Evolutionary conservation across 2,888 invertebrate species (phyloP).

Genomic region (Trisateles emortualis): DNA sequence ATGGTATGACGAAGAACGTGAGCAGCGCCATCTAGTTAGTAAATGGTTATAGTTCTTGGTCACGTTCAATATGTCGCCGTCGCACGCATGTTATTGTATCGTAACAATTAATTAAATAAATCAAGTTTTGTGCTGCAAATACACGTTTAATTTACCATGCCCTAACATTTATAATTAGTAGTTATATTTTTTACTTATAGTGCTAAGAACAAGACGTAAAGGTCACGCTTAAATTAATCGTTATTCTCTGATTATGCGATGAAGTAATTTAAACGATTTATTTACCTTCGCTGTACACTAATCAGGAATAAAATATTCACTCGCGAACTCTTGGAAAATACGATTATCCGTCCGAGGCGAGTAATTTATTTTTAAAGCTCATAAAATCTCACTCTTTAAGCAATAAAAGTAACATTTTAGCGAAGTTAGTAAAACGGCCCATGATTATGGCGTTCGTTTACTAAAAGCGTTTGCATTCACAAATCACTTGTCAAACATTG

Average conservation of each 20-base stretch:
- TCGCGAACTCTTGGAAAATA: constrained; percentile 69
- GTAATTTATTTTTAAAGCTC: constrained; percentile 84
- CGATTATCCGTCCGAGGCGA: constrained; percentile 70
- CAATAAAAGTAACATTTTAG: constrained; percentile 84
- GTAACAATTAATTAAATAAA: too few relatives aligned
- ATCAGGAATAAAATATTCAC: constrained; percentile 77
- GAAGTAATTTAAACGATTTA: constrained; percentile 61
- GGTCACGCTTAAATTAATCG: constrained; percentile 13
- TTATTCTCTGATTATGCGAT: constrained; percentile 45
- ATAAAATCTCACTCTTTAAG: constrained; percentile 84
- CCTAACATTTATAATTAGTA: constrained; percentile 42
- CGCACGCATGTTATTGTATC: too few relatives aligned
- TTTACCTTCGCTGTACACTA: constrained; percentile 69
- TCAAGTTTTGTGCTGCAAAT: too few relatives aligned
- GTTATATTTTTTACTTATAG: constrained; percentile 34
- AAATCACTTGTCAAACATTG: constrained; percentile 75
- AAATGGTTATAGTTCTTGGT: too few relatives aligned
- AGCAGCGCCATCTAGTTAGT: too few relatives aligned
- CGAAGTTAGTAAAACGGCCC: constrained; percentile 69
- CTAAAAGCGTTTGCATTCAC: constrained; percentile 62
- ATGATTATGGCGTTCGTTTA: constrained; percentile 66
- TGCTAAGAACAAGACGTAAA: constrained; percentile 24
- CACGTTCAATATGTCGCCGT: too few relatives aligned
- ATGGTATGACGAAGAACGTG: too few relatives aligned
- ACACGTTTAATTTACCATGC: too few relatives aligned